Base-by-base conservation (phyloP, 2,888 invertebrate species). In the Furcula furcula region DNA sequence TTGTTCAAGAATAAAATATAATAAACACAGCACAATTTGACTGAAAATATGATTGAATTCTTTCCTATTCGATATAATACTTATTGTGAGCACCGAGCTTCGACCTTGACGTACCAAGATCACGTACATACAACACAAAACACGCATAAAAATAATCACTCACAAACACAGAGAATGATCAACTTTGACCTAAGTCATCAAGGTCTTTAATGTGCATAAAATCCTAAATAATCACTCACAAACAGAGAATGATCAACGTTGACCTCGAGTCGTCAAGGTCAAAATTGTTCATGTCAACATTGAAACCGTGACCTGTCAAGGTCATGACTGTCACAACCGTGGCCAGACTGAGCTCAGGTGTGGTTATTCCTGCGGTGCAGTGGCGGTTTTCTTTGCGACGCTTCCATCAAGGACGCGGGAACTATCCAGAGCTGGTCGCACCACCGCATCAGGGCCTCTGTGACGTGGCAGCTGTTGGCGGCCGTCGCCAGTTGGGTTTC, bases 381-480 rank as follows among this genome's bases (percentile, higher is more conserved):
- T 0, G 71, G 68, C 0, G 76, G 83, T 48, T 78, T 90, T 62
- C 73, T 58, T 45, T 60, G 95, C 78, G 85, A 94, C 71, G 65
- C 95, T 80, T 67, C 57, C 12, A 76, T 65, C 21, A 96, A 88
- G 31, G 93, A 92, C 40, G 90, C 90, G 29, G 97, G 95, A 47
- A 97, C 94, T 43, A 91, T 90, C 93, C 97, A 97, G 40, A 98
- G 88, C 45, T 91, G 91, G 39, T 95, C 92, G 53, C 93, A 91
- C 74, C 93, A 93, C 36, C 93, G 92, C 78, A 98, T 93, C 56
- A 98, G 84, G 30, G 94, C 92, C 73, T 96, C 95, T 20, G 97
- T 95, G 37, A 97, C 92, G 69, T 93, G 93, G 68, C 96, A 96
- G 58, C 96, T 97, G 61, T 95, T 93, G 3, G 97, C 96, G 0